Evolutionary conservation across 2,888 invertebrate genomes (phyloP).

Genomic region (Platycnemis pennipes): DNA sequence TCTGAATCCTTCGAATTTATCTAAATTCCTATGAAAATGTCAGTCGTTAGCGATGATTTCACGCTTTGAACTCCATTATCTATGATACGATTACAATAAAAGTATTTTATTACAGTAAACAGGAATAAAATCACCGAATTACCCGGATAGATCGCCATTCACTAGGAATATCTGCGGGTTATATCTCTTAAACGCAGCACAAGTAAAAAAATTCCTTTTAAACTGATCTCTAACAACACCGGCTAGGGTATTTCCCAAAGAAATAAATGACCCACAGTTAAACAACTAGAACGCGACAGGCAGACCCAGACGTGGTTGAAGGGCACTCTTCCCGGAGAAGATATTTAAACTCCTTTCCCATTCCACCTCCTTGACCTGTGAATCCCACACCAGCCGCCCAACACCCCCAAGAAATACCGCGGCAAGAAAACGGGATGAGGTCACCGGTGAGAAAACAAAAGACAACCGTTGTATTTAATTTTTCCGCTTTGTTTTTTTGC

Average conservation of each 20-base stretch:
- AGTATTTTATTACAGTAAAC: too few species aligned
- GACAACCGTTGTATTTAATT: constrained; percentile 31
- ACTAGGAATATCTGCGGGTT: too few species aligned
- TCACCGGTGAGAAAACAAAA: constrained; percentile 30
- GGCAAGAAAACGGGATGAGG: constrained; percentile 14
- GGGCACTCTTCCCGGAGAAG: neutral
- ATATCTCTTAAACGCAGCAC: neutral
- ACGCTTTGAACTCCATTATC: too few species aligned
- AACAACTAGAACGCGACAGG: neutral
- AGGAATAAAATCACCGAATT: too few species aligned
- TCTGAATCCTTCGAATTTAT: too few species aligned
- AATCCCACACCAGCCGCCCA: neutral
- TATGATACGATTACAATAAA: too few species aligned
- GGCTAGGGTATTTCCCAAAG: neutral
- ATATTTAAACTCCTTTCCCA: neutral
- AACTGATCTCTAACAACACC: neutral
- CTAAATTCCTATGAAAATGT: too few species aligned
- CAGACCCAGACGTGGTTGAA: neutral
- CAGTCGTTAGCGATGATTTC: too few species aligned
- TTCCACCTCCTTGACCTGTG: neutral
- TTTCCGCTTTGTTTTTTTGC: neutral
- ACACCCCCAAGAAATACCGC: neutral
- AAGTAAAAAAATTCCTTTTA: neutral
- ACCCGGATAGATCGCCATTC: too few species aligned
- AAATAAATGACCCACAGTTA: neutral